Base-by-base conservation (phyloP, 1,140 invertebrate genomes). In the Cepaea nemoralis region DNA sequence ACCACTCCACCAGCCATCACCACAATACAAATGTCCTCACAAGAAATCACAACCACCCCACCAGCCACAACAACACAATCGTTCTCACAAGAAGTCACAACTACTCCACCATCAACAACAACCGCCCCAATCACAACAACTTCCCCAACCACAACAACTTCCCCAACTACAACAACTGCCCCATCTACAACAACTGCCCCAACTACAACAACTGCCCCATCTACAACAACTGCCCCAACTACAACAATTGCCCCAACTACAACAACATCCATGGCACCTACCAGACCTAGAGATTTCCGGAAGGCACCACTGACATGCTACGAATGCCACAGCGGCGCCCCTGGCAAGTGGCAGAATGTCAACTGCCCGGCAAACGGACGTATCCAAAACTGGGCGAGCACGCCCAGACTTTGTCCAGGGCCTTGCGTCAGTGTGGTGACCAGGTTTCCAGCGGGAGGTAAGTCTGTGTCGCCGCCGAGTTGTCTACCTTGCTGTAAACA, bases 291-390 rank as follows among this genome's bases (percentile, higher is more conserved):
- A n/a, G n/a, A n/a, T n/a, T n/a, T n/a, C n/a, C n/a, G n/a, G n/a
- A n/a, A n/a, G n/a, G n/a, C n/a, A n/a, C 63, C 63, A 27, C 33
- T 67, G 22, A 31, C 22, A 10, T 67, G 63, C 63, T 67, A 67
- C 63, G 63, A 67, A 27, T 67, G 63, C 63, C 22, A 27, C 27
- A 67, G 63, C 33, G 63, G 63, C 12, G 63, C 63, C 63, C 33
- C 22, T 27, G 63, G 63, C 27, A n/a, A 12, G 22, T 67, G 63
- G 63, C 63, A 67, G 63, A 67, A 67, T 67, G 33, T 10, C 22
- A 31, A 22, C 63, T 67, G 63, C 27, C 63, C 63, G 10, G 10
- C 63, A 12, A 67, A 27, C 63, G 63, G 63, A 12, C 12, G 27
- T 10, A 12, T 67, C 12, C 12, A 67, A 12, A 31, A 27, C 63